Evolutionary conservation across 1,140 invertebrate genomes (phyloP).

Genomic region (Drosophila sp.): DNA sequence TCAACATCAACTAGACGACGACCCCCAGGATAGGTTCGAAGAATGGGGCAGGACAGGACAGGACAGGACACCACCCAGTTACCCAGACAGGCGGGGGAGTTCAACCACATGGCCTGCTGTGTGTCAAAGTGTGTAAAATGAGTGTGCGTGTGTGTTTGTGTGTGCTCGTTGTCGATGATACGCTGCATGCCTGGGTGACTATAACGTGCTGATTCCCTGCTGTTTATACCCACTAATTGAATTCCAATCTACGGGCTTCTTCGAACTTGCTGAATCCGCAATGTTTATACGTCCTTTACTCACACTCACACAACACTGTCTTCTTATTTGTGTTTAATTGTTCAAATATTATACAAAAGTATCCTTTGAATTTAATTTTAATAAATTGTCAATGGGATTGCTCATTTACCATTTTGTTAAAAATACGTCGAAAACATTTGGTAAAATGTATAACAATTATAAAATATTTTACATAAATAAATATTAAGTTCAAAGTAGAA

Average conservation of each 20-base stretch:
- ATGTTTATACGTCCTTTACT: neutral
- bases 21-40: conserved; percentile 25
- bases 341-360: no score
- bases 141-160: neutral
- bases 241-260: neutral
- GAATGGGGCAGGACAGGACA: neutral
- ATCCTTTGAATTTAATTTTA: no score
- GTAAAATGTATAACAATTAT: no score
- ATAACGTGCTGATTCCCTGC: conserved; percentile 32
- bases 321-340: no score
- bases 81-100: conserved; percentile 7
- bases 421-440: no score
- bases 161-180: conserved; percentile 33
- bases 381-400: no score
- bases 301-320: no score
- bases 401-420: no score
- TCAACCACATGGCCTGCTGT: conserved; percentile 13
- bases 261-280: neutral
- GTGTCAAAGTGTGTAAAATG: conserved; percentile 14
- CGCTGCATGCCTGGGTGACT: conserved; percentile 46
- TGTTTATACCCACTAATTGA: conserved; percentile 29
- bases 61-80: neutral
- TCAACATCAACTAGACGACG: conserved; percentile 23
- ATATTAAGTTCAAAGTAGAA: no score
- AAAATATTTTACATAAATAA: no score